Conservation (phyloP, 2,797 vertebrate genomes). For the Chanos chanos region DNA sequence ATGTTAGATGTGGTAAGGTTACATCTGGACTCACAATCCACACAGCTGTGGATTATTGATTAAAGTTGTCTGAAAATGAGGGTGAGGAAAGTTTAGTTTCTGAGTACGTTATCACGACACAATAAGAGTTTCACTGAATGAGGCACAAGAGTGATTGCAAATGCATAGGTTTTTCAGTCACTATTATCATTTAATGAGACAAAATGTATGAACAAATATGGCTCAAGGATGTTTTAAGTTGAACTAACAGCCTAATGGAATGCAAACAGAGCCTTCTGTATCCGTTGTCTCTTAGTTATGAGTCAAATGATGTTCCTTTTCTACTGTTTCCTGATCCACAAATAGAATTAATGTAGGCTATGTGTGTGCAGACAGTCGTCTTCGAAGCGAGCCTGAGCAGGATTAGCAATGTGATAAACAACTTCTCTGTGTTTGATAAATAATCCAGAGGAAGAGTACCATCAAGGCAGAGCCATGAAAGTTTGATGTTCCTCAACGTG, state of each 20-base stretch:
- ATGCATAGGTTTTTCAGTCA: too few species aligned
- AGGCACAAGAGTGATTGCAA: too few species aligned
- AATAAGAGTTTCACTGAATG: too few species aligned
- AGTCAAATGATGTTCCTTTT: constrained; percentile 48
- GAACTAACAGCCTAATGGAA: constrained; percentile 35
- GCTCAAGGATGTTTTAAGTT: too few species aligned
- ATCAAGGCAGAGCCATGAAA: constrained; percentile 66
- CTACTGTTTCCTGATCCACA: constrained; percentile 35
- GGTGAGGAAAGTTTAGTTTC: too few species aligned
- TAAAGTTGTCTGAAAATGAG: too few species aligned
- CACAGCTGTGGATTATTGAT: too few species aligned
- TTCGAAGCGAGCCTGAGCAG: constrained; percentile 52
- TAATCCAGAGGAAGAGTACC: constrained; percentile 70
- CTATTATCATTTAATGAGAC: too few species aligned
- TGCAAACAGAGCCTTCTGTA: not conserved
- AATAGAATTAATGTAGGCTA: constrained; percentile 56
- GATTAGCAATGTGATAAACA: constrained; percentile 70
- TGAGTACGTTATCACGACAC: too few species aligned
- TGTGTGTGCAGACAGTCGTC: constrained; percentile 42
- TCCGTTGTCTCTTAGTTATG: constrained; percentile 13
- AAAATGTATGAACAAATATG: too few species aligned
- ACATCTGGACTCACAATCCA: too few species aligned
- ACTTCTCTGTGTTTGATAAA: constrained; percentile 67
- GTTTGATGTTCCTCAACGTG: constrained; percentile 63
- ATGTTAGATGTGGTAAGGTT: too few species aligned